Conservation (phyloP, 2,113 vertebrate species). For the Myocastor coypus region DNA sequence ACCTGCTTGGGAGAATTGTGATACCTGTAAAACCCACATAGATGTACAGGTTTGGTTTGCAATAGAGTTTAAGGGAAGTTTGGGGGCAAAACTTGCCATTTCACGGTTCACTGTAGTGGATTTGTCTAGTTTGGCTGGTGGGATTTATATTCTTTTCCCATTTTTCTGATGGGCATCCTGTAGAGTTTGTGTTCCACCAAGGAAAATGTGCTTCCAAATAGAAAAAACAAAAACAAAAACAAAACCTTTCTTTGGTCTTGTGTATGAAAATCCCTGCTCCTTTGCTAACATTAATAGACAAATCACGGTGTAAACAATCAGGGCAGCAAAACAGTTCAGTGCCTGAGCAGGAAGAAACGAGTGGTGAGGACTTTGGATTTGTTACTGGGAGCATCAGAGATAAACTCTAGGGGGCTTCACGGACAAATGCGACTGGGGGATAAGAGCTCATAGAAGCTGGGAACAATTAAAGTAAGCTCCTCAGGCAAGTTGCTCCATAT, state of each 20-base stretch:
- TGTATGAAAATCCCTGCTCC: not conserved
- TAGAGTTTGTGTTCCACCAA: constrained; percentile 7
- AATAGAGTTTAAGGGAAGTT: not conserved
- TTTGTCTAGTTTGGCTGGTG: not conserved
- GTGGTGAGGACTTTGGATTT: not conserved
- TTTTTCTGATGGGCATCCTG: not conserved
- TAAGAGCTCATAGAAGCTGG: not conserved
- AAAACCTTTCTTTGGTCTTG: not conserved
- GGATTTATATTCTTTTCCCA: not conserved
- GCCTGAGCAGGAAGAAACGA: not conserved
- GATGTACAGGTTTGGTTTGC: not conserved
- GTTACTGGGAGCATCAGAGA: not conserved
- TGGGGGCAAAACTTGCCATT: not conserved
- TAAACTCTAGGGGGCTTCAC: not conserved
- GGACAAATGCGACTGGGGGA: not conserved
- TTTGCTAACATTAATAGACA: not conserved
- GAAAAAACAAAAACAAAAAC: not conserved
- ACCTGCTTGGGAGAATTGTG: not conserved
- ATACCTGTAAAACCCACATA: not conserved
- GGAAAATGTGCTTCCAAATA: not conserved
- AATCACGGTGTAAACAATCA: constrained; percentile 12
- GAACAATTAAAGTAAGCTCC: not conserved
- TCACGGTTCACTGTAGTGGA: not conserved
- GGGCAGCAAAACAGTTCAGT: not conserved
- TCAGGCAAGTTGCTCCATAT: not conserved